phyloP scores from a whole-genome alignment of 2,888 invertebrate species.

The Chymomyza procnemis region DNA sequence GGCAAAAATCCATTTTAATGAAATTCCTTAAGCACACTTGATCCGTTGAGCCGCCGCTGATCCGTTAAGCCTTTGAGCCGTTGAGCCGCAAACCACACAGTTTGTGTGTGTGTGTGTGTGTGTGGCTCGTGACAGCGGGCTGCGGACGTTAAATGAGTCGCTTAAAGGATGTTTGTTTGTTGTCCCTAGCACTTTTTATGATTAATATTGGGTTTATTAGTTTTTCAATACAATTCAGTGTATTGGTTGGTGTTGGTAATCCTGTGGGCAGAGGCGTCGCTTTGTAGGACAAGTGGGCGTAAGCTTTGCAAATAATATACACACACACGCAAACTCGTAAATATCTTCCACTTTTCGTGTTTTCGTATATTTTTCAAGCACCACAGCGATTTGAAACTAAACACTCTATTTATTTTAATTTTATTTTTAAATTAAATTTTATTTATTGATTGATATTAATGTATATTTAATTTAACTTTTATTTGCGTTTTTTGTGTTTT shows the following conservation, averaged over 20 bases:
- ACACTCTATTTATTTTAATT: not conserved
- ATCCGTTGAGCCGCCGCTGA: constrained; percentile 54
- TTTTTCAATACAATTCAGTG: not conserved
- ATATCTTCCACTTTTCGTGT: not conserved
- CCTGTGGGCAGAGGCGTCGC: not conserved
- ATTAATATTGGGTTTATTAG: not conserved
- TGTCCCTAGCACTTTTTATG: not conserved
- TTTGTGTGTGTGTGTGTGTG: too few relatives aligned
- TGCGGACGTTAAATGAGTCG: not conserved
- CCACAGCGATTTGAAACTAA: not conserved
- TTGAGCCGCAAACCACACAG: not conserved
- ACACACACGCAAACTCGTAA: not conserved
- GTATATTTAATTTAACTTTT: not conserved
- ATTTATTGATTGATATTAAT: not conserved
- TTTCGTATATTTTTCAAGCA: not conserved
- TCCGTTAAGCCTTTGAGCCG: constrained; percentile 36
- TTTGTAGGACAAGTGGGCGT: not conserved
- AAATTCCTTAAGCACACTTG: constrained; percentile 55
- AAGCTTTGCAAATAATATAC: not conserved
- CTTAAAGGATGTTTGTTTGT: not conserved
- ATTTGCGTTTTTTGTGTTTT: not conserved
- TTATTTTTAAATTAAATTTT: not conserved
- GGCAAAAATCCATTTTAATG: constrained; percentile 62
- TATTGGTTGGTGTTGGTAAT: not conserved
- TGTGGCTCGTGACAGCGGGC: too few relatives aligned